A percentile compares a stretch with the other conserved stretches of the same genome.
phyloP scores from a whole-genome alignment of 53 echinoderm and acorn worm genomes.

The Pentamera pediparva region DNA sequence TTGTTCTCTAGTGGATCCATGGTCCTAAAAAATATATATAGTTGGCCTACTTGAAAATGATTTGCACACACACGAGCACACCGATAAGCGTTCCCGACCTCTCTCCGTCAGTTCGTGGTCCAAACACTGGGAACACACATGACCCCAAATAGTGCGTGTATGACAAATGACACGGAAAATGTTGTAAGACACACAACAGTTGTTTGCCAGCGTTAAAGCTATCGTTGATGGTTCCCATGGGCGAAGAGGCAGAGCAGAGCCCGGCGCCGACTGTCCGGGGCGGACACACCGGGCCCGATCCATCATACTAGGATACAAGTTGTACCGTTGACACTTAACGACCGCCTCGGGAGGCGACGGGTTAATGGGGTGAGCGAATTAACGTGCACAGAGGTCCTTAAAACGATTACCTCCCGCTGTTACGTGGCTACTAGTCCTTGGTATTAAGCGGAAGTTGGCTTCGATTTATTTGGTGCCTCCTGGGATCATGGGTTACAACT shows the following conservation, averaged over 20 bases:
- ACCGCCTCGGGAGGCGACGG: constrained; percentile 13
- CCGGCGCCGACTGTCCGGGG: constrained; percentile 33
- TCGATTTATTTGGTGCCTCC: constrained; percentile 30
- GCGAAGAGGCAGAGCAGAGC: constrained; percentile 7
- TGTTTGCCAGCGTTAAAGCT: constrained; percentile 29
- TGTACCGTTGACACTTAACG: constrained; percentile 27
- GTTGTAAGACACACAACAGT: constrained; percentile 37
- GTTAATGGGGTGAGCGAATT: constrained; percentile 20
- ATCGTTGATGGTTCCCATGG: constrained; percentile 9
- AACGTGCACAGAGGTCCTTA: constrained; percentile 7
- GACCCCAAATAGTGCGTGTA: background rate
- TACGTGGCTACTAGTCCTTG: background rate
- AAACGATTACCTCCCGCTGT: background rate
- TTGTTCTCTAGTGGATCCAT: no score
- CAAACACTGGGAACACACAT: no score
- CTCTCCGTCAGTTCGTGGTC: no score
- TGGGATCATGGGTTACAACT: constrained; percentile 29
- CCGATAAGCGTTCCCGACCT: no score
- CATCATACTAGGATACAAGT: background rate
- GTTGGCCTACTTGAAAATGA: no score
- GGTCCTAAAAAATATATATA: no score
- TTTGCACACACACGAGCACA: no score
- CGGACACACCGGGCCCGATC: constrained; percentile 17
- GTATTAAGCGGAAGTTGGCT: constrained; percentile 29
- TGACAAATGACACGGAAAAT: constrained; percentile 30